Conservation (phyloP, 1,140 invertebrate genomes). For the Tetranychus cinnabarinus region DNA sequence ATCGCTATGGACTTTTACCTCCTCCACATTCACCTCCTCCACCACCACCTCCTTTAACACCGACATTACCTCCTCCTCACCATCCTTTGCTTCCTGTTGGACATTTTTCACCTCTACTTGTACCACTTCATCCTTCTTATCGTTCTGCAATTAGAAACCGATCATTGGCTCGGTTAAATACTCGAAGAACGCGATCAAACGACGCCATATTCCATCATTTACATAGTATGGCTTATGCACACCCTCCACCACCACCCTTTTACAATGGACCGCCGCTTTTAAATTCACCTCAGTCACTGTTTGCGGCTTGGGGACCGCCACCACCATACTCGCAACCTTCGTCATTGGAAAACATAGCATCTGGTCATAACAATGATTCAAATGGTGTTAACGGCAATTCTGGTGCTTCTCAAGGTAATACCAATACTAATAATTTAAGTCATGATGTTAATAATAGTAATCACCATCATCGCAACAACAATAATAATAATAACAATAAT, state of each 20-base stretch:
- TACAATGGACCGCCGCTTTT: not conserved
- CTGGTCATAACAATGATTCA: slow-evolving; percentile 16
- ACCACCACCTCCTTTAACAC: too few relatives aligned
- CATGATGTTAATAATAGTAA: too few relatives aligned
- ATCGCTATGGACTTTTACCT: too few relatives aligned
- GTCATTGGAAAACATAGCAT: slow-evolving; percentile 12
- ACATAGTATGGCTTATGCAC: not conserved
- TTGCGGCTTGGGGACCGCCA: slow-evolving; percentile 38
- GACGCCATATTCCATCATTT: slow-evolving; percentile 14
- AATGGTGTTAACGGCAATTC: not conserved
- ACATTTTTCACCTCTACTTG: too few relatives aligned
- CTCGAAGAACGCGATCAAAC: slow-evolving; percentile 12
- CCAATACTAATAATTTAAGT: too few relatives aligned
- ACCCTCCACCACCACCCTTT: slow-evolving; percentile 1
- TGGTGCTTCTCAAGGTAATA: not conserved
- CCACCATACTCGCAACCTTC: slow-evolving; percentile 42
- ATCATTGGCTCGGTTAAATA: not conserved
- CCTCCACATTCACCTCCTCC: too few relatives aligned
- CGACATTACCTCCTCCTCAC: too few relatives aligned
- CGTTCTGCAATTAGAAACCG: too few relatives aligned
- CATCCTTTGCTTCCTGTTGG: too few relatives aligned
- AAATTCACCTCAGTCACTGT: slow-evolving; percentile 2
- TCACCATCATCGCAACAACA: not conserved
- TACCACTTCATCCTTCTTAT: too few relatives aligned
- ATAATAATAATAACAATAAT: slow-evolving; percentile 7